Conservation (phyloP, 2,888 invertebrate species). For the Automeris io region DNA sequence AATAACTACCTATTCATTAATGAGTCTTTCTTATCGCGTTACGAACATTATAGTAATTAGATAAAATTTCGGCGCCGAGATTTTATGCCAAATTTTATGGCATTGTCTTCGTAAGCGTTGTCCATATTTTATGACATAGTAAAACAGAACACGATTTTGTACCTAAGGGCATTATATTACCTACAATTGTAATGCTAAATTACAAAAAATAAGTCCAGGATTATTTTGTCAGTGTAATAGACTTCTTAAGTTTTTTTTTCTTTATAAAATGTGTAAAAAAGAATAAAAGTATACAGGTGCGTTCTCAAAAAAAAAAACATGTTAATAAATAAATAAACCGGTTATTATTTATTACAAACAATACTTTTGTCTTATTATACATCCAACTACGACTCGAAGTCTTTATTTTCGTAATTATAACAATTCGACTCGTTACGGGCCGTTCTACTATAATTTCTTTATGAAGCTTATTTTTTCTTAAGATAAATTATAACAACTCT, state of each 20-base stretch:
- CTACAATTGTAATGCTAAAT: conserved; percentile 10
- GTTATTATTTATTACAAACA: too few relatives aligned
- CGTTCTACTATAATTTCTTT: neutral
- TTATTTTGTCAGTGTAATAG: conserved; percentile 2
- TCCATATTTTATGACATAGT: conserved; percentile 59
- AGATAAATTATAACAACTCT: conserved; percentile 56
- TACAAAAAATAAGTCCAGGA: conserved; percentile 5
- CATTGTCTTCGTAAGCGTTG: conserved; percentile 69
- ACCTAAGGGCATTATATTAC: conserved; percentile 36
- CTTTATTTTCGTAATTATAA: too few relatives aligned
- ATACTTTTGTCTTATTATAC: too few relatives aligned
- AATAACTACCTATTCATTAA: too few relatives aligned
- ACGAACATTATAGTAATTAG: conserved; percentile 49
- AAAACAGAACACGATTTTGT: conserved; percentile 38
- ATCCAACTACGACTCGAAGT: too few relatives aligned
- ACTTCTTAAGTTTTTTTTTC: neutral
- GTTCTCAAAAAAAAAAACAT: too few relatives aligned
- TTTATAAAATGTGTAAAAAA: too few relatives aligned
- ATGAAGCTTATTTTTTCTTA: conserved; percentile 31
- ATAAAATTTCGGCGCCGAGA: conserved; percentile 61
- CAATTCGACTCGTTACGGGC: too few relatives aligned
- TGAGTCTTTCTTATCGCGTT: conserved; percentile 46
- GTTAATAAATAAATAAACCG: too few relatives aligned
- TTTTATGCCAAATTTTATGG: conserved; percentile 70
- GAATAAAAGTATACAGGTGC: too few relatives aligned